Percentiles rank a stretch among this genome's conserved stretches.
These are phyloP conservation scores for Spermophilus dauricus DNA, from an alignment of 2,113 vertebrate species.

Conservation along the genomic window DNA sequence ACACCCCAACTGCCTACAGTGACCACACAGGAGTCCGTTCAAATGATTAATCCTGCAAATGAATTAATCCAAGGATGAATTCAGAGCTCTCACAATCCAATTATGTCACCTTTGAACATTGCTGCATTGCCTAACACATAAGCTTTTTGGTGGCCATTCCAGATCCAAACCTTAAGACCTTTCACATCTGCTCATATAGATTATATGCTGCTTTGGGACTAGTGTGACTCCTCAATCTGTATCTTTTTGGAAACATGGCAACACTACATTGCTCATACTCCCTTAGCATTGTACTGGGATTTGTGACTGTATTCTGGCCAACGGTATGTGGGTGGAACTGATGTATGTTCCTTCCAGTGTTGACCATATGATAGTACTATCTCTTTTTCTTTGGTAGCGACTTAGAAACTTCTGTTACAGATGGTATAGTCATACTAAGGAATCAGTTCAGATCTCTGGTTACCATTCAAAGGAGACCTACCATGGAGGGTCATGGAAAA, in stretches of 20 bases:
- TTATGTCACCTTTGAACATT: no score
- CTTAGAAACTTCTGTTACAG: neutral
- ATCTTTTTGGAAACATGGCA: neutral
- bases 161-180: no score
- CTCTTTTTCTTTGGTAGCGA: neutral
- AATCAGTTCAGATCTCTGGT: neutral
- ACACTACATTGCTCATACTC: neutral
- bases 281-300: neutral
- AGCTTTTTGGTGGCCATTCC: no score
- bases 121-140: no score
- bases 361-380: neutral
- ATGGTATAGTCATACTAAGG: neutral
- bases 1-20: no score
- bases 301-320: neutral
- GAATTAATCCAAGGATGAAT: no score
- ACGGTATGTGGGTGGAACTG: neutral
- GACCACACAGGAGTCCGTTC: no score
- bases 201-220: neutral
- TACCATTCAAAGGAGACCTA: neutral
- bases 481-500: neutral
- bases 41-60: no score
- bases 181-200: neutral
- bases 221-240: neutral
- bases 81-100: no score
- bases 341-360: neutral